A percentile compares a stretch with the other conserved stretches of the same genome.
Evolutionary conservation across 2,113 vertebrate species (phyloP).

Genomic region (Petrocephalus zakoni): DNA sequence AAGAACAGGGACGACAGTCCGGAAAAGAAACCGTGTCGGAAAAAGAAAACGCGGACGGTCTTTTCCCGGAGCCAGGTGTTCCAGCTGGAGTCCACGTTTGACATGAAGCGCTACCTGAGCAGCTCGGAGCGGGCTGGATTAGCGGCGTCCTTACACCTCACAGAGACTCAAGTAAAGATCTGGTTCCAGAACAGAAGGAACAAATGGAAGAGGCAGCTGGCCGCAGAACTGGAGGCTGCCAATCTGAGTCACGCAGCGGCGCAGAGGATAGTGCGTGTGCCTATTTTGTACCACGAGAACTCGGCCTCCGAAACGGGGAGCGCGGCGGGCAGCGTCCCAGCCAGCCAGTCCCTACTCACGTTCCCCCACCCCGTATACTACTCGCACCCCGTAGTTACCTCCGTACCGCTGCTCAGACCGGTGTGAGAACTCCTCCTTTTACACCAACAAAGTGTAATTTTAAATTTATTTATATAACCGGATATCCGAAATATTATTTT

Average conservation of each 20-base stretch:
- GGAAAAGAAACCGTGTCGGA: constrained; percentile 83
- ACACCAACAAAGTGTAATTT: constrained; percentile 20
- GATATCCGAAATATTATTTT: constrained; percentile 30
- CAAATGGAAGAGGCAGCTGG: constrained; percentile 95
- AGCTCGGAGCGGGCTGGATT: constrained; percentile 88
- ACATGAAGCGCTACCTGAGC: constrained; percentile 88
- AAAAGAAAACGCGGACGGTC: constrained; percentile 95
- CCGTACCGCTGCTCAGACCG: constrained; percentile 85
- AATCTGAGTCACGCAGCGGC: constrained; percentile 88
- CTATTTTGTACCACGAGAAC: constrained; percentile 91
- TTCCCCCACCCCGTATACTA: constrained; percentile 90
- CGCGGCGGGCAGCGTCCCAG: constrained; percentile 59
- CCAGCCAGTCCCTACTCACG: constrained; percentile 78
- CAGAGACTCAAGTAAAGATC: constrained; percentile 97
- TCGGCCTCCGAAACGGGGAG: constrained; percentile 66
- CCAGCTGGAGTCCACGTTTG: constrained; percentile 88
- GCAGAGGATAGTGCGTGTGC: constrained; percentile 91
- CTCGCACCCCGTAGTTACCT: constrained; percentile 80
- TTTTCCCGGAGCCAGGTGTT: constrained; percentile 91
- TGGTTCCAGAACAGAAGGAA: constrained; percentile 97
- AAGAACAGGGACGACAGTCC: constrained; percentile 66
- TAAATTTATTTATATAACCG: constrained; percentile 50
- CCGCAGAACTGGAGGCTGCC: constrained; percentile 89
- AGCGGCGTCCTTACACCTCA: constrained; percentile 87
- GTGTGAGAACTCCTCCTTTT: constrained; percentile 62